These are phyloP conservation scores for Listronotus bonariensis DNA, from an alignment of 1,140 invertebrate genomes.

Conservation along the genomic window DNA sequence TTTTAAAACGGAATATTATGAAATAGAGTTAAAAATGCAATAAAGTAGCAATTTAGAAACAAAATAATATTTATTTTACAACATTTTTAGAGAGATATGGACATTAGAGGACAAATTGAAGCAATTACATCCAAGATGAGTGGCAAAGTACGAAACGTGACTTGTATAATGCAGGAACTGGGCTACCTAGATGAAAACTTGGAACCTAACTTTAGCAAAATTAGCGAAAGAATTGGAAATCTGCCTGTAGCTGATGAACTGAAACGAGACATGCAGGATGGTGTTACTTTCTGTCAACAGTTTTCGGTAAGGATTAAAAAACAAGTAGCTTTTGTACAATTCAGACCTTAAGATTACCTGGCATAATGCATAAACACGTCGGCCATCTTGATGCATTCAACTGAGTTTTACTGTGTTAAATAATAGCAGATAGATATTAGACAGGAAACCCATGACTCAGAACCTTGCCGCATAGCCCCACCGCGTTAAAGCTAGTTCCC, in stretches of 20 bases:
- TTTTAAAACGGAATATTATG: too few relatives aligned
- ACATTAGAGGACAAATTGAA: conserved; percentile 63
- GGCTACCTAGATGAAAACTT: conserved; percentile 68
- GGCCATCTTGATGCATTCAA: too few relatives aligned
- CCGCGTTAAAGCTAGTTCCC: too few relatives aligned
- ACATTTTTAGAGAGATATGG: conserved; percentile 60
- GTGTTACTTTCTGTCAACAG: conserved; percentile 66
- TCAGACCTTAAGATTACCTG: too few relatives aligned
- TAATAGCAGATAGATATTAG: too few relatives aligned
- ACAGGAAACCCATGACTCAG: too few relatives aligned
- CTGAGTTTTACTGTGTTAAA: too few relatives aligned
- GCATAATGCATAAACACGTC: too few relatives aligned
- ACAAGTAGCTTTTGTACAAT: neutral
- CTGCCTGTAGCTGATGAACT: conserved; percentile 64
- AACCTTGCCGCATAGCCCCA: too few relatives aligned
- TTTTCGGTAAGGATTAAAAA: conserved; percentile 61
- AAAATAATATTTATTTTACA: neutral
- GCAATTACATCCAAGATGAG: conserved; percentile 59
- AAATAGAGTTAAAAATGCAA: too few relatives aligned
- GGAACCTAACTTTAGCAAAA: conserved; percentile 67
- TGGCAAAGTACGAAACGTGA: conserved; percentile 63
- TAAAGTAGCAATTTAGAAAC: too few relatives aligned
- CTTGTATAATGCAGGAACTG: conserved; percentile 70
- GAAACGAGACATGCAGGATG: conserved; percentile 66
- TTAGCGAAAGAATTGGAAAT: conserved; percentile 62